Evolutionary conservation across 2,888 invertebrate species (phyloP), one percentile per base, ranked within the genome.

Genomic region (Pseudococcus jackbeardsleyi): DNA sequence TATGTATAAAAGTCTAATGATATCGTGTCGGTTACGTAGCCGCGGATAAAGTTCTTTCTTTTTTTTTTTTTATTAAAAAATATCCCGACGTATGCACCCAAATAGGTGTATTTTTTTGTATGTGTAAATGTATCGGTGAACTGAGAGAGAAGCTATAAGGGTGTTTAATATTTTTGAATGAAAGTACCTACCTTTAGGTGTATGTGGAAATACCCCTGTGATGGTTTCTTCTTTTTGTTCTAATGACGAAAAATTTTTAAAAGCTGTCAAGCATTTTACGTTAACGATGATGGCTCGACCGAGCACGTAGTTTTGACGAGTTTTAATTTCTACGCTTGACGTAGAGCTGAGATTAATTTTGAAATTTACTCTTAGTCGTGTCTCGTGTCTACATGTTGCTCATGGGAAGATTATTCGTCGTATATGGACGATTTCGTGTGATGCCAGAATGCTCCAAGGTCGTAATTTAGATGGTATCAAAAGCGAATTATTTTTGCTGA

Each of bases 21-120:
- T 79, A 79, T 79, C 79, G 79, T n/a, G 79, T 79, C 79, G 79
- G 79, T 79, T 79, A 79, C 42, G 79, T 79, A 22, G 19, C 22
- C 15, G 17, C 26, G 26, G 26, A 33, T 33, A 77, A 79, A 79
- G 79, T 79, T 79, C 39, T 64, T 22, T 64, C 12, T 64, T 26
- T 22, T 22, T 59, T 64, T 26, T 22, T 22, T 59, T 33, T 72
- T 39, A 72, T 72, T 72, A 72, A 79, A 79, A 79, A 79, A 79
- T 79, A 79, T 42, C 42, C 79, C 79, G 79, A 17, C 79, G 68
- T 72, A 72, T 33, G 19, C 3, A 33, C 26, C 26, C 26, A 33
- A 3, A 33, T 59, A 59, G 33, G 12, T 26, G 11, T 79, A 42
- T 42, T 42, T 79, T 79, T 42, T 79, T 72, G 26, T 33, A 33